Base-by-base conservation (phyloP, 2,113 vertebrate genomes). In the Nasalis larvatus region DNA sequence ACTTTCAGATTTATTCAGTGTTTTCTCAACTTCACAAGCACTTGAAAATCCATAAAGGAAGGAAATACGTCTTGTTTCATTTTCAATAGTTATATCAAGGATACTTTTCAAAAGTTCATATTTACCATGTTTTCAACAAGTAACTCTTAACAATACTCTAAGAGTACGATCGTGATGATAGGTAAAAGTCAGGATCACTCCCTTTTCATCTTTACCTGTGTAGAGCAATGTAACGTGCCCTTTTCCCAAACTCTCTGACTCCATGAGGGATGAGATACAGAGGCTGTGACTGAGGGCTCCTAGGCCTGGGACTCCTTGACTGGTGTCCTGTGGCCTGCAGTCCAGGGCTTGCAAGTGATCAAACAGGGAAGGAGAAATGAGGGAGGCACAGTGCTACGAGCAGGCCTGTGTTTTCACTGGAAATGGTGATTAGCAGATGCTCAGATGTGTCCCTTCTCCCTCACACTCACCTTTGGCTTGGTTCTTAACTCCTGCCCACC, bases 1-100 rank as follows among this genome's bases (percentile, higher is more conserved):
- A 49, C 76, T 80, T 94, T 96, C 58, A 87, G 82, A 96, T 94
- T 97, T 95, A 94, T 74, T 96, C 76, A 87, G 49, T 69, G 49
- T 85, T 92, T 95, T 90, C 81, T 94, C 35, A 82, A 91, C 94
- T 95, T 91, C 71, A 76, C 56, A 71, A 88, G 73, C 58, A 88
- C 68, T 94, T 93, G 66, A 97, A 96, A 97, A 87, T 25, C 25
- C 27, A 54, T 82, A 85, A 85, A 68, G 21, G 78, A 9, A 10
- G 32, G 23, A 18, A n/a, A 87, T 90, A 73, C 56, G 27, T 88
- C 78, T 37, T 86, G 87, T 74, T 82, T 69, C 45, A 81, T 92
- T 91, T 97, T 88, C 80, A 86, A 30, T 54, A 63, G 42, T 84
- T 90, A 71, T 32, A 71, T 90, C 52, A 96, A 82, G 30, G n/a